phyloP scores from a whole-genome alignment of 2,888 invertebrate genomes.

The Nomada ruficornis region DNA sequence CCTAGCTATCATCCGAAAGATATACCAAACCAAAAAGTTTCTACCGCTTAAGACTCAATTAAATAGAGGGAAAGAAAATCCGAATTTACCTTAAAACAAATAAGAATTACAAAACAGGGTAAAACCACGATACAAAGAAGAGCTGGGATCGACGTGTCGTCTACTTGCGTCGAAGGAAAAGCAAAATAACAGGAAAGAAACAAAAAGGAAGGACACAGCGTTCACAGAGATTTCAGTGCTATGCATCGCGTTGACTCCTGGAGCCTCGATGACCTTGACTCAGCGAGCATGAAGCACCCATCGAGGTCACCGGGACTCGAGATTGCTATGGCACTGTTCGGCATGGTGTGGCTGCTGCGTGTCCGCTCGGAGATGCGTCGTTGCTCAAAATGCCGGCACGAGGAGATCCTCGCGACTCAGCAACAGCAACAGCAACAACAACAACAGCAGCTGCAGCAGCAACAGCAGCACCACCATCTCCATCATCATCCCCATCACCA shows the following conservation, averaged over 20 bases:
- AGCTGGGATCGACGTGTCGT: neutral
- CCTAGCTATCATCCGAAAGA: neutral
- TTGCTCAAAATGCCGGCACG: constrained; percentile 89
- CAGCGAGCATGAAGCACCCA: constrained; percentile 83
- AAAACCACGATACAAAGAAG: neutral
- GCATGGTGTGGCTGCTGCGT: constrained; percentile 93
- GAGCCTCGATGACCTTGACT: constrained; percentile 81
- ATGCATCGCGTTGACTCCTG: constrained; percentile 80
- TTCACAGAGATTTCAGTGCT: constrained; percentile 63
- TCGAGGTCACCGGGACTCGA: constrained; percentile 79
- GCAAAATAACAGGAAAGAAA: too few relatives aligned
- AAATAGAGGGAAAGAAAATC: neutral
- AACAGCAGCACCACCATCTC: constrained; percentile 77
- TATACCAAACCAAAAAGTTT: neutral
- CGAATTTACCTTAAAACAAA: neutral
- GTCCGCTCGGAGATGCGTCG: constrained; percentile 92
- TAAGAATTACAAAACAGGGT: neutral
- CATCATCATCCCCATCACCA: constrained; percentile 74
- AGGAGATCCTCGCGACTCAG: constrained; percentile 82
- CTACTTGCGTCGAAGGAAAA: constrained; percentile 3
- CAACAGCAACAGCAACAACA: constrained; percentile 80
- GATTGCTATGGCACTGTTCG: constrained; percentile 93
- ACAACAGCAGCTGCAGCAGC: constrained; percentile 78
- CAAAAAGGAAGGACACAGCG: constrained; percentile 19
- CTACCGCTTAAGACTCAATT: neutral